Conservation (phyloP, 2,888 invertebrate genomes). For the Chromoteleia sp. region DNA sequence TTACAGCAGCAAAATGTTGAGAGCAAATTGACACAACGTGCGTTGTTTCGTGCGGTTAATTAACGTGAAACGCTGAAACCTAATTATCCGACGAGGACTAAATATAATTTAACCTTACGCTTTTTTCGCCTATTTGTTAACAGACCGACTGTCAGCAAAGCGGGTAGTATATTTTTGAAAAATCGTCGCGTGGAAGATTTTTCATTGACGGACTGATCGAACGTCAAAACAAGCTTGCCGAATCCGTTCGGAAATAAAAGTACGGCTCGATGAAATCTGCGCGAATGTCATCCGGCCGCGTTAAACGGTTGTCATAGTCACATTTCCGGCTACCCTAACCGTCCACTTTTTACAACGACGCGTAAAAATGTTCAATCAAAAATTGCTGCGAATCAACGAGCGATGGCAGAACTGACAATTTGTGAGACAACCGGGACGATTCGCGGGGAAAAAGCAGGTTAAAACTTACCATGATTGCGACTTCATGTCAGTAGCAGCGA, state of each 20-base stretch:
- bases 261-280: too few species aligned
- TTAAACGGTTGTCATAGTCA: not conserved
- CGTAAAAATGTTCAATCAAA: too few species aligned
- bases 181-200: not conserved
- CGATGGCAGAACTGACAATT: not conserved
- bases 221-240: not conserved
- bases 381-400: too few species aligned
- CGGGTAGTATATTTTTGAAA: conserved; percentile 20
- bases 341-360: not conserved
- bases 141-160: not conserved
- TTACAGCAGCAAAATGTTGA: not conserved
- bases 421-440: not conserved
- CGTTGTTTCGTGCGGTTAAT: conserved; percentile 2
- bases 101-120: conserved; percentile 41
- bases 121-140: conserved; percentile 24
- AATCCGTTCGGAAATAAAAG: not conserved
- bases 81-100: conserved; percentile 28
- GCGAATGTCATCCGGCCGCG: not conserved
- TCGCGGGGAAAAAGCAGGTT: conserved; percentile 2
- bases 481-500: conserved; percentile 56
- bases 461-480: conserved; percentile 57
- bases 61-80: conserved; percentile 7
- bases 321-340: not conserved
- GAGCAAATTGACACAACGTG: not conserved
- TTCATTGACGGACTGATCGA: conserved; percentile 1